Conservation (phyloP, 2,888 invertebrate species). For the Diarsia mendica region DNA sequence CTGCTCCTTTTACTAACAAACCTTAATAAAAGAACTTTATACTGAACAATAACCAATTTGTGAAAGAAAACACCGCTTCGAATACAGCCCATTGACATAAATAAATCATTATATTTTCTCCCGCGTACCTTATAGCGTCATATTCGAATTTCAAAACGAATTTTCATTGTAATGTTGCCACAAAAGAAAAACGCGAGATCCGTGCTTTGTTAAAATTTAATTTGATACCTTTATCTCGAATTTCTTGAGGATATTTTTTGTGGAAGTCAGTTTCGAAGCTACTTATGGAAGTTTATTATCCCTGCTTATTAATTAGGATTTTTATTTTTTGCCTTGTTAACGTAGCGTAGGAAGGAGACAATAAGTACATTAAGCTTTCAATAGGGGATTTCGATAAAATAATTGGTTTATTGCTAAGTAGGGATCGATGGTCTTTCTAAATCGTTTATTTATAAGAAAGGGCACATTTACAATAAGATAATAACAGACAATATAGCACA, state of each 20-base stretch:
- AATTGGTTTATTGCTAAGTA: constrained; percentile 5
- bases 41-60: constrained; percentile 89
- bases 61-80: constrained; percentile 83
- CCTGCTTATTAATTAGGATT: constrained; percentile 60
- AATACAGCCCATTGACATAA: constrained; percentile 88
- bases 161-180: constrained; percentile 87
- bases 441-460: too few species aligned
- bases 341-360: constrained; percentile 12
- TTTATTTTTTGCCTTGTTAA: constrained; percentile 51
- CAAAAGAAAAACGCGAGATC: constrained; percentile 87
- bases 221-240: constrained; percentile 88
- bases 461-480: too few species aligned
- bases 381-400: not conserved
- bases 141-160: constrained; percentile 81
- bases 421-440: not conserved
- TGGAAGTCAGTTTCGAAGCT: constrained; percentile 60
- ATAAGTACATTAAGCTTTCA: not conserved
- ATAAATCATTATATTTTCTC: constrained; percentile 88
- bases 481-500: too few species aligned
- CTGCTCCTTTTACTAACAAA: constrained; percentile 88
- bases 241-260: constrained; percentile 76
- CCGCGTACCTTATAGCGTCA: constrained; percentile 73
- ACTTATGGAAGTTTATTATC: constrained; percentile 54
- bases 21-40: constrained; percentile 88
- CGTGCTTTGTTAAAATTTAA: constrained; percentile 89